Evolutionary conservation across 2,888 invertebrate genomes (phyloP), one percentile per base, ranked within the genome.

Genomic region (Anthrax anthrax): DNA sequence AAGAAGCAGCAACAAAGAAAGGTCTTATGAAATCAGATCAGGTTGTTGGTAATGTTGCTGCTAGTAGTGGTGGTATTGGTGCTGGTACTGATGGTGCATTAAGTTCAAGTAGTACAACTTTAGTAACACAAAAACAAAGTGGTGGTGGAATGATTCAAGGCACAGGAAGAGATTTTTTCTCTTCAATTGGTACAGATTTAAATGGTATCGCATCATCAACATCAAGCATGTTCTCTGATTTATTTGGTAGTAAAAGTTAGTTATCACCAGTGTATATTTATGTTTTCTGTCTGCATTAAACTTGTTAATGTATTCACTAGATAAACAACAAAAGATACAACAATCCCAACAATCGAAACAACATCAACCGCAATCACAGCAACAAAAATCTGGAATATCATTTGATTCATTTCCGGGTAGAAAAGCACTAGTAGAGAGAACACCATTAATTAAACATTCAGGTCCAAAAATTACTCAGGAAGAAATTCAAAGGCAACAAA

Each of bases 161-260:
- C 3, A 80, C 81, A 16, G 79, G 84, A 43, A 73, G 86, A 44
- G 84, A 87, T 70, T 86, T 94, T 72, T 83, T 95, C 70, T 82
- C 90, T 50, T 83, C 89, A 59, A 85, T 96, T 61, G 89, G 90
- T 60, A 89, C 82, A 29, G 95, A 96, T 64, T 74, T 96, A 46
- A 92, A 91, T 63, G 91, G 91, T 9, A 77, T 92, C 42, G 92
- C 95, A 18, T 85, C 90, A 1, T 90, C 94, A 53, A 94, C 92
- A 1, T 81, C 88, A 16, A 91, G 82, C 64, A 92, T 95, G 80
- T 88, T 96, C 62, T 90, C 90, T 46, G 95, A 91, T 64, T 77
- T 96, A 57, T 94, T 96, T 65, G 90, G 94, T 64, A 73, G 72
- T 37, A 80, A 78, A 65, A 80, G 76, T 76, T 57, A 69, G 71